Conservation (phyloP, 2,888 invertebrate genomes). For the Eurytoma californica region DNA sequence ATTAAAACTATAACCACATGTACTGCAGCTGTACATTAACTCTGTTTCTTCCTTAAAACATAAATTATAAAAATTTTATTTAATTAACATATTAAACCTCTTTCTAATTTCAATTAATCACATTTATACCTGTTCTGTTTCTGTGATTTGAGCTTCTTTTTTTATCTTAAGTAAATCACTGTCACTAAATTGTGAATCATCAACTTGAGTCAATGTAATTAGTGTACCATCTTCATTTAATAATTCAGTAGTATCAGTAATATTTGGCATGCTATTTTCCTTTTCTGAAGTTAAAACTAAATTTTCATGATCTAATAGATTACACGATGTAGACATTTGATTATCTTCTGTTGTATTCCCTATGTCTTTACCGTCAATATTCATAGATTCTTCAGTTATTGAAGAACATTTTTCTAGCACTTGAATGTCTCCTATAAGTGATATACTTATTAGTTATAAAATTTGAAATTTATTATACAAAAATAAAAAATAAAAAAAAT, state of each 20-base stretch:
- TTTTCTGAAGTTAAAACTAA: slow-evolving; percentile 40
- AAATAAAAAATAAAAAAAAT: slow-evolving; percentile 27
- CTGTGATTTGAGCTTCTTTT: slow-evolving; percentile 60
- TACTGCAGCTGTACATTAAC: slow-evolving; percentile 80
- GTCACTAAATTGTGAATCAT: slow-evolving; percentile 63
- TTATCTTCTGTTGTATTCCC: slow-evolving; percentile 10
- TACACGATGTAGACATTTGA: slow-evolving; percentile 18
- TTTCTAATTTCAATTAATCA: neutral
- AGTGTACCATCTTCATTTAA: slow-evolving; percentile 61
- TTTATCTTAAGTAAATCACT: slow-evolving; percentile 65
- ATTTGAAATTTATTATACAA: slow-evolving; percentile 5
- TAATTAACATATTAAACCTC: neutral
- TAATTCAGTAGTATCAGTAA: slow-evolving; percentile 63
- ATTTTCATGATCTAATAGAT: neutral
- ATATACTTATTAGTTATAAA: slow-evolving; percentile 1
- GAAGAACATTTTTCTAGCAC: slow-evolving; percentile 64
- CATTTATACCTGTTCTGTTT: slow-evolving; percentile 37
- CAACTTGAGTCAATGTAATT: slow-evolving; percentile 63
- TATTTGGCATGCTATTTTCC: slow-evolving; percentile 62
- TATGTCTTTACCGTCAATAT: slow-evolving; percentile 15
- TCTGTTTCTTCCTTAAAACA: slow-evolving; percentile 64
- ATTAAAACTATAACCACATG: slow-evolving; percentile 80
- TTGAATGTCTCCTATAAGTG: slow-evolving; percentile 65
- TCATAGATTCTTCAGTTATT: slow-evolving; percentile 42
- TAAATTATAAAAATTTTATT: neutral